Conservation (phyloP, 2,113 vertebrate species). For the Vicugna pacos region DNA sequence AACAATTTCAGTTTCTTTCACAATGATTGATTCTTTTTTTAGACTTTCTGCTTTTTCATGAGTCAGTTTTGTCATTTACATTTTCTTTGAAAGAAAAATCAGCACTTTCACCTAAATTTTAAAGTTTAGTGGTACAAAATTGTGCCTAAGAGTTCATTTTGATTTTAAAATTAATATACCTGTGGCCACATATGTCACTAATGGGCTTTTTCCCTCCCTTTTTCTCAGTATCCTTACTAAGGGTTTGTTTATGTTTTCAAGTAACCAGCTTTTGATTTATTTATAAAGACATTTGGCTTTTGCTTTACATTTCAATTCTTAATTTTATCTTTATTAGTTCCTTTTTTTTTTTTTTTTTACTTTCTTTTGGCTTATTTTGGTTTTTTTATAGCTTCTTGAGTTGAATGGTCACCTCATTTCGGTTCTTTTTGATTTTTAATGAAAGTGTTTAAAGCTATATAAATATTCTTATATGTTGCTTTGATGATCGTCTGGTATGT, state of each 20-base stretch:
- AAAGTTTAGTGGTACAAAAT: not conserved
- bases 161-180: conserved; percentile 28
- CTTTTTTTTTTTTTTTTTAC: not conserved
- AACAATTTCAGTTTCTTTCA: not conserved
- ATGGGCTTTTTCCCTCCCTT: not conserved
- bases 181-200: not conserved
- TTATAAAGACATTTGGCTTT: not conserved
- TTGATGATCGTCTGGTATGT: not conserved
- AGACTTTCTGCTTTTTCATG: not conserved
- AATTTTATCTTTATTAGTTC: not conserved
- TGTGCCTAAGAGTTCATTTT: not conserved
- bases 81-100: conserved; percentile 36
- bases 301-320: not conserved
- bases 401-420: not conserved
- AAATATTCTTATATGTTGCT: not conserved
- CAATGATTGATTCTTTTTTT: not conserved
- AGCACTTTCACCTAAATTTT: not conserved
- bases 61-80: not conserved
- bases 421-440: conserved; percentile 7
- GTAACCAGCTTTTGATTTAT: not conserved
- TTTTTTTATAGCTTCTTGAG: not conserved
- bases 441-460: not conserved
- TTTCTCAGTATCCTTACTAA: not conserved
- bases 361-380: not conserved
- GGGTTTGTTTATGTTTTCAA: not conserved